A percentile compares a stretch with the other conserved stretches of the same genome.
Evolutionary conservation across 2,797 vertebrate genomes (phyloP).

Genomic region (Chromis chromis): DNA sequence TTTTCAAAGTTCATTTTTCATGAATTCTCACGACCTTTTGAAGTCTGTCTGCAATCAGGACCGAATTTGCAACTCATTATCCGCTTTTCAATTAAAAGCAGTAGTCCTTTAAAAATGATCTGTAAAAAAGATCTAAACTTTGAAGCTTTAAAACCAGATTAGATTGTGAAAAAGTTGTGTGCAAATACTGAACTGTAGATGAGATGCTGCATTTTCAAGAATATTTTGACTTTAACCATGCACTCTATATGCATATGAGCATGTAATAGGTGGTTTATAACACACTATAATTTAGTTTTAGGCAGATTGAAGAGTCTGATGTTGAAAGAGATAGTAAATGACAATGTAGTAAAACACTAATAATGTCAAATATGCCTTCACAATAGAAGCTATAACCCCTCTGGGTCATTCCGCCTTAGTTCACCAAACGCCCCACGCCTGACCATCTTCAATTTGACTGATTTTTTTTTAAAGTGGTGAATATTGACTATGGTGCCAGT

Average conservation of each 20-base stretch:
- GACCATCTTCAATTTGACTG: too few species aligned
- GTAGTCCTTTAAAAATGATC: not conserved
- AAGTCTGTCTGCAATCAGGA: not conserved
- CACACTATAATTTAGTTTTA: too few species aligned
- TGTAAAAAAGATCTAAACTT: not conserved
- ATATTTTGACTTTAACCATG: not conserved
- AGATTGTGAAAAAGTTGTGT: not conserved
- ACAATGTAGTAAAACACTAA: not conserved
- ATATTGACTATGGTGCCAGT: too few species aligned
- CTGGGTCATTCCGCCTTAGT: too few species aligned
- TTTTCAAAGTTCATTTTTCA: slow-evolving; percentile 4
- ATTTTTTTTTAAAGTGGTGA: too few species aligned
- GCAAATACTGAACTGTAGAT: not conserved
- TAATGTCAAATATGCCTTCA: too few species aligned
- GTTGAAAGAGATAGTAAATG: not conserved
- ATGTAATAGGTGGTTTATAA: not conserved
- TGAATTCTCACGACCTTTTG: slow-evolving; percentile 1
- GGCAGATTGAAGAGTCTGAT: too few species aligned
- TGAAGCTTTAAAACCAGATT: not conserved
- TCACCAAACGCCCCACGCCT: too few species aligned
- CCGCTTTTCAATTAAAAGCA: not conserved
- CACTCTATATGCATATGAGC: not conserved
- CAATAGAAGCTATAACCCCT: too few species aligned
- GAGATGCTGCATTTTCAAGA: not conserved
- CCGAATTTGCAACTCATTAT: not conserved